Percentiles rank a stretch among this genome's conserved stretches.
Evolutionary conservation across 2,113 vertebrate genomes (phyloP).

Genomic region (Leucoraja erinaceus): DNA sequence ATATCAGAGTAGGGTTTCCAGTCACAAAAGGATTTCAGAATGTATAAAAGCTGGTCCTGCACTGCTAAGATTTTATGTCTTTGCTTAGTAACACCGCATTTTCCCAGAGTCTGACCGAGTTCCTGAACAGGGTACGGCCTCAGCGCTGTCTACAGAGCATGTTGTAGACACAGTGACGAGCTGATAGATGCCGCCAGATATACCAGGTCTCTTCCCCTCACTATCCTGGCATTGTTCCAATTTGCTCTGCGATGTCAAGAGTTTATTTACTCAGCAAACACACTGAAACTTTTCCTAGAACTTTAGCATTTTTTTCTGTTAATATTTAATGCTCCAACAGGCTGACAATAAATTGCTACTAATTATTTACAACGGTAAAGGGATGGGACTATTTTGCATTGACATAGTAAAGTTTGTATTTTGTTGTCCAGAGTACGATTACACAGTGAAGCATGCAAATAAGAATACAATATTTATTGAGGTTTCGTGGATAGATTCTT

Average conservation of each 20-base stretch:
- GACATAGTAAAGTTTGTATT: not conserved
- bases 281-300: not conserved
- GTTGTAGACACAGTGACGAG: constrained; percentile 63
- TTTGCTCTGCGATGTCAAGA: not conserved
- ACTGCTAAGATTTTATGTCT: constrained; percentile 70
- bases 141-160: constrained; percentile 66
- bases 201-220: not conserved
- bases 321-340: constrained; percentile 15
- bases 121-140: constrained; percentile 69
- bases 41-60: constrained; percentile 40
- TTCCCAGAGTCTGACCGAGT: constrained; percentile 57
- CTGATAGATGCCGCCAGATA: constrained; percentile 63
- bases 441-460: not conserved
- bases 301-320: not conserved
- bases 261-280: constrained; percentile 22
- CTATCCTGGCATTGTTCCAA: not conserved
- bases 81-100: constrained; percentile 46
- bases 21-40: constrained; percentile 7
- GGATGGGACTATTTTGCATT: not conserved
- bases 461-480: not conserved
- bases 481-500: not conserved
- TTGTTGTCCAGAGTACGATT: not conserved
- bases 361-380: constrained; percentile 13
- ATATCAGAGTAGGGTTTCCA: constrained; percentile 12
- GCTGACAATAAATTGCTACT: not conserved